A percentile compares a stretch with the other conserved stretches of the same genome.
phyloP scores from a whole-genome alignment of 2,113 vertebrate species.

The Pelecanoides urinatrix region DNA sequence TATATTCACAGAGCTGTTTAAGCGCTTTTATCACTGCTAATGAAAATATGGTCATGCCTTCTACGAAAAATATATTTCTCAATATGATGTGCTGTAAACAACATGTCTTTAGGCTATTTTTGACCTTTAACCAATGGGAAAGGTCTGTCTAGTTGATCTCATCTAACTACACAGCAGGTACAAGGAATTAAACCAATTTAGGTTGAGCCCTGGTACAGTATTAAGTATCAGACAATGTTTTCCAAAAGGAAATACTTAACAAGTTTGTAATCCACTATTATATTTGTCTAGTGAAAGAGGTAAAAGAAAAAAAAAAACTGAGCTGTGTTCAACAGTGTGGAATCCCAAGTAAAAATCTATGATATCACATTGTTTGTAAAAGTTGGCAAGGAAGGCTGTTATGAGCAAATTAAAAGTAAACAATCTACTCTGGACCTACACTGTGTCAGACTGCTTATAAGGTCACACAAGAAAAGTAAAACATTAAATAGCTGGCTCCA shows the following conservation, averaged over 20 bases:
- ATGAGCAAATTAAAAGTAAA: conserved; percentile 49
- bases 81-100: conserved; percentile 68
- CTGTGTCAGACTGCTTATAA: not conserved
- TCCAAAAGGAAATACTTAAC: conserved; percentile 35
- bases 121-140: conserved; percentile 87
- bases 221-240: conserved; percentile 23
- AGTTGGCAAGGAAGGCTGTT: conserved; percentile 14
- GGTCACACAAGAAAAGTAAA: not conserved
- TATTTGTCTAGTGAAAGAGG: conserved; percentile 9
- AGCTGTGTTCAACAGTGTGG: not conserved
- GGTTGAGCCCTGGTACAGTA: conserved; percentile 28
- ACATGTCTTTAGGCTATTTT: conserved; percentile 61
- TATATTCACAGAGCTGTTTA: not conserved
- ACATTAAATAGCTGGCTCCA: not conserved
- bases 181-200: conserved; percentile 62
- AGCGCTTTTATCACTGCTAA: conserved; percentile 12
- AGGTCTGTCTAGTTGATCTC: conserved; percentile 83
- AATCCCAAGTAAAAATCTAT: conserved; percentile 33
- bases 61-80: conserved; percentile 57
- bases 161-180: conserved; percentile 68
- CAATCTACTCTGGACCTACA: not conserved
- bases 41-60: conserved; percentile 34
- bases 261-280: conserved; percentile 38
- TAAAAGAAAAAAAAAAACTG: not conserved
- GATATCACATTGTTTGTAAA: conserved; percentile 23